Conservation (phyloP, 2,113 vertebrate genomes). For the Tupaia tana region DNA sequence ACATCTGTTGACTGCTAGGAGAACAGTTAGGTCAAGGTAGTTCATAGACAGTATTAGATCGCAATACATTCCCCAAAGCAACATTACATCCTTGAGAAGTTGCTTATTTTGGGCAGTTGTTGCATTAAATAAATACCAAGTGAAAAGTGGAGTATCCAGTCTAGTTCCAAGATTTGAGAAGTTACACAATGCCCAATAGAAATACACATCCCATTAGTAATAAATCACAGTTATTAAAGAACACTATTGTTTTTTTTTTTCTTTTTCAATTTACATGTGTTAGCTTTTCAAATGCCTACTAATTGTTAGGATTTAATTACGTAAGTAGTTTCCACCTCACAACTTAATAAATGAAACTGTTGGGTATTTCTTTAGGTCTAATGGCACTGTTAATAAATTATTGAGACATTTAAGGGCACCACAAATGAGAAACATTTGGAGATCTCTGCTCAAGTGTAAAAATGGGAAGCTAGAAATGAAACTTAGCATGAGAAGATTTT, state of each 20-base stretch:
- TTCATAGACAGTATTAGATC: background rate
- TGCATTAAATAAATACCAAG: background rate
- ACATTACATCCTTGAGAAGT: background rate
- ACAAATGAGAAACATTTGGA: background rate
- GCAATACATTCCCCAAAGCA: background rate
- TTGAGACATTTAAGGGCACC: background rate
- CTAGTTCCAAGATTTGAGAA: background rate
- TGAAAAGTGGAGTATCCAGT: background rate
- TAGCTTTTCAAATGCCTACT: slow-evolving; percentile 11
- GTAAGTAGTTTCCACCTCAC: background rate
- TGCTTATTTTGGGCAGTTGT: background rate
- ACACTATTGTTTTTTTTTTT: background rate
- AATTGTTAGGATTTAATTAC: background rate
- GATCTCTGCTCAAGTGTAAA: background rate
- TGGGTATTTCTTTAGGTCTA: background rate
- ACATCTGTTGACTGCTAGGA: background rate
- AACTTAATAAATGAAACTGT: background rate
- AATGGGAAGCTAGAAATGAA: background rate
- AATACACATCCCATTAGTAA: background rate
- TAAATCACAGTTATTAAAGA: background rate
- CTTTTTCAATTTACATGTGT: background rate
- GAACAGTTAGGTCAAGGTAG: background rate
- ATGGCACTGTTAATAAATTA: background rate
- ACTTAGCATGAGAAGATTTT: background rate
- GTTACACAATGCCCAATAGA: background rate